Percentiles rank a stretch among this genome's conserved stretches.
These are phyloP conservation scores for Indicator maculatus DNA, from an alignment of 2,113 vertebrate genomes.

Conservation along the genomic window DNA sequence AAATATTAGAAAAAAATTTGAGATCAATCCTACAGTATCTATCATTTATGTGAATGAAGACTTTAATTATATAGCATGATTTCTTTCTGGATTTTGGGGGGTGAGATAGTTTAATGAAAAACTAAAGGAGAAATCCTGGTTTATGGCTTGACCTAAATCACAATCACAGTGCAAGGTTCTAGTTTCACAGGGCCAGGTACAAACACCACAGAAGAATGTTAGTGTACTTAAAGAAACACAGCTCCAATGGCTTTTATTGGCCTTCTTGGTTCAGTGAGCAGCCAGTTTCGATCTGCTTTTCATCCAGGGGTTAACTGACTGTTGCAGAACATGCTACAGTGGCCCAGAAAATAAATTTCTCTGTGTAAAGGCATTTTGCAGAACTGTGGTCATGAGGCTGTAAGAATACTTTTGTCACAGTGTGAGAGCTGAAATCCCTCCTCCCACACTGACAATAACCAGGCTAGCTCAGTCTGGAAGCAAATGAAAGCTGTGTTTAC, in stretches of 20 bases:
- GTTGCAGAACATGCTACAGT: background rate
- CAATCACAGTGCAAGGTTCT: background rate
- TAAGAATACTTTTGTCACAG: background rate
- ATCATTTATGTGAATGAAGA: background rate
- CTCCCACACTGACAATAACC: no score
- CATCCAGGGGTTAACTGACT: background rate
- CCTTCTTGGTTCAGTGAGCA: background rate
- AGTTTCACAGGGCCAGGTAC: background rate
- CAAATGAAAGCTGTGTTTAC: no score
- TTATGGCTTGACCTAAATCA: background rate
- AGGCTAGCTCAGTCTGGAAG: no score
- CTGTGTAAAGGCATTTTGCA: background rate
- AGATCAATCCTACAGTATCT: background rate
- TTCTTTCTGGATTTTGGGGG: background rate
- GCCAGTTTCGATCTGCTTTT: background rate
- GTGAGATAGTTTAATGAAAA: background rate
- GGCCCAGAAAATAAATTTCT: background rate
- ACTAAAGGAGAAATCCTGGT: background rate
- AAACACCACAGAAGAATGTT: background rate
- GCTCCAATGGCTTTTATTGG: background rate
- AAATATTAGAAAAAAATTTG: background rate
- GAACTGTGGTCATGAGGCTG: accelerated
- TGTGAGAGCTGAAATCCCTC: no score
- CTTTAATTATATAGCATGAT: background rate
- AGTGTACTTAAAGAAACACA: background rate